A percentile compares a stretch with the other conserved stretches of the same genome.
These are phyloP conservation scores for Patella pellucida DNA, from an alignment of 2,888 invertebrate genomes.

Conservation along the genomic window DNA sequence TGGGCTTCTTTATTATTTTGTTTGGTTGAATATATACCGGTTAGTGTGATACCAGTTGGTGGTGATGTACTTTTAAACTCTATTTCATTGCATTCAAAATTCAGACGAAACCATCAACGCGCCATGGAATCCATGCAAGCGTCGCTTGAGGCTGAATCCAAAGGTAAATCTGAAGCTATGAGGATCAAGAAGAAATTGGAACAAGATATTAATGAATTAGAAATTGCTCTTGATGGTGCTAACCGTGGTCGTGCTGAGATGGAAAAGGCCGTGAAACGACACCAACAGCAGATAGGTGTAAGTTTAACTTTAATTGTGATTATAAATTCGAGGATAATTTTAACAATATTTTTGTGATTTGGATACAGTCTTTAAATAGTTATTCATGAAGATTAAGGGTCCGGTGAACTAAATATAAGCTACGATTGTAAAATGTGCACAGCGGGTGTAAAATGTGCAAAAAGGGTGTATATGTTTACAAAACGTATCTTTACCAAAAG, in stretches of 20 bases:
- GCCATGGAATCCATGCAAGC: constrained; percentile 99
- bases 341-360: no score
- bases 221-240: constrained; percentile 88
- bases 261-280: constrained; percentile 98
- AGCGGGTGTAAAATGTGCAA: no score
- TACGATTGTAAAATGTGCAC: no score
- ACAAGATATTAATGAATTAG: constrained; percentile 3
- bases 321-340: no score
- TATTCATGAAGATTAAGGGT: no score
- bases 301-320: neutral
- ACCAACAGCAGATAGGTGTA: constrained; percentile 93
- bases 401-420: no score
- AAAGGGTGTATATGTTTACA: no score
- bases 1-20: no score
- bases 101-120: constrained; percentile 97
- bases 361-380: no score
- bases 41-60: neutral
- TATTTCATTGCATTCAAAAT: constrained; percentile 6
- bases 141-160: constrained; percentile 97
- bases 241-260: constrained; percentile 98
- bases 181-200: constrained; percentile 4
- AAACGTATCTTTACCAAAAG: no score
- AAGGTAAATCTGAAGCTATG: constrained; percentile 72
- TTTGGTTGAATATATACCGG: no score
- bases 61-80: no score